Conservation (phyloP, 1,140 invertebrate species). For the roundworm (Caenorhabditis elegans) region DNA sequence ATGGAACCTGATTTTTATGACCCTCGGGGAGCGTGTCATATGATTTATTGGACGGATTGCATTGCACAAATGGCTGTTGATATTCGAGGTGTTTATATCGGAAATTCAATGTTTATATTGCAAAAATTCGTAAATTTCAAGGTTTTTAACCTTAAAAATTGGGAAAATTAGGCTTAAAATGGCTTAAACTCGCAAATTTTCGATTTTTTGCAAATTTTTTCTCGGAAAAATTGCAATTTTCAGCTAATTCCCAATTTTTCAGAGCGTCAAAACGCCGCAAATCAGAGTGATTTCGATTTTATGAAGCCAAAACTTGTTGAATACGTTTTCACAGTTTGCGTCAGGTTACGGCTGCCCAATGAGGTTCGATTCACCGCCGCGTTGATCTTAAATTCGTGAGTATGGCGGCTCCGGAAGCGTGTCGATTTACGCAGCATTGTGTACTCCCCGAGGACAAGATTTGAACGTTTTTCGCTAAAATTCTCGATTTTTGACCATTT, state of each 20-base stretch:
- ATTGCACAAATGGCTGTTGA: conserved; percentile 5
- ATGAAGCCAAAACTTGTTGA: background rate
- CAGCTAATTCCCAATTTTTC: background rate
- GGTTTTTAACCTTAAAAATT: no score
- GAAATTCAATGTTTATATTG: no score
- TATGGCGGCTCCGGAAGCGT: no score
- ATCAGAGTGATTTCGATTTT: background rate
- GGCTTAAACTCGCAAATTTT: no score
- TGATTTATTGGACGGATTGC: conserved; percentile 15
- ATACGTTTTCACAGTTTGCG: background rate
- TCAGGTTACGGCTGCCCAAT: background rate
- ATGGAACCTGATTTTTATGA: background rate
- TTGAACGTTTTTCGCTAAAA: no score
- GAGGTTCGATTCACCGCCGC: conserved; percentile 2
- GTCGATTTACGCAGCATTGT: no score
- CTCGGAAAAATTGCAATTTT: no score
- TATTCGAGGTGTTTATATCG: conserved; percentile 3
- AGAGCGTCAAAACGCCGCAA: background rate
- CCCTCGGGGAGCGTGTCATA: background rate
- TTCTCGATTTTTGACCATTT: no score
- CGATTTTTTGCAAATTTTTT: no score
- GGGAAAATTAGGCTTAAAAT: no score
- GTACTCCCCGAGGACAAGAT: no score
- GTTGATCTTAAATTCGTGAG: background rate
- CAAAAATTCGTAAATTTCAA: no score